Evolutionary conservation across 2,888 invertebrate species (phyloP).

Genomic region (Scaptomyza reducta): DNA sequence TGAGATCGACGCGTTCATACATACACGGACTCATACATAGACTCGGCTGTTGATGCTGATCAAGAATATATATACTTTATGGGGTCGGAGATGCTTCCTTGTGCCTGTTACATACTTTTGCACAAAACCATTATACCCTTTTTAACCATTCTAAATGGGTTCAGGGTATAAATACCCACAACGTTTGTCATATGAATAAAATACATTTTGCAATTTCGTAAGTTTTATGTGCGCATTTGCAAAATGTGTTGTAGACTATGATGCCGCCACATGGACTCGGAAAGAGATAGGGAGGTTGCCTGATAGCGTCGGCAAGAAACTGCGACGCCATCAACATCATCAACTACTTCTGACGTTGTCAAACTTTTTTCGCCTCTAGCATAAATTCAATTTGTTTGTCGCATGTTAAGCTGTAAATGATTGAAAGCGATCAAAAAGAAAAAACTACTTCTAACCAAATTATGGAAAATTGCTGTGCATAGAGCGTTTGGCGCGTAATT

Average conservation of each 20-base stretch:
- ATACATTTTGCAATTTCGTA: slow-evolving; percentile 74
- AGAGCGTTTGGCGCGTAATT: slow-evolving; percentile 31
- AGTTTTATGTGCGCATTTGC: slow-evolving; percentile 75
- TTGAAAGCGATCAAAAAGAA: slow-evolving; percentile 18
- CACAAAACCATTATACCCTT: no score
- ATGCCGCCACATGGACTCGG: slow-evolving; percentile 10
- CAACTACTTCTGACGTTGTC: slow-evolving; percentile 51
- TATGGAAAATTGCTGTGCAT: slow-evolving; percentile 42
- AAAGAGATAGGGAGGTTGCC: slow-evolving; percentile 6
- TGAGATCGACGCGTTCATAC: no score
- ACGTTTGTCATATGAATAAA: slow-evolving; percentile 43
- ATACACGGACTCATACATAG: no score
- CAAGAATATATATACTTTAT: no score
- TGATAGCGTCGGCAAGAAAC: slow-evolving; percentile 13
- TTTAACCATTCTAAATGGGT: no score
- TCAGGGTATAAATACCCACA: no score
- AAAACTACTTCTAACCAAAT: slow-evolving; percentile 37
- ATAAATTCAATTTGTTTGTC: slow-evolving; percentile 57
- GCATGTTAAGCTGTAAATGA: not conserved
- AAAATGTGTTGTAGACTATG: slow-evolving; percentile 7
- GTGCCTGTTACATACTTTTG: no score
- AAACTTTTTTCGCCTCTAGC: slow-evolving; percentile 28
- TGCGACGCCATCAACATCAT: slow-evolving; percentile 37
- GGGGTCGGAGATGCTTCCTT: no score
- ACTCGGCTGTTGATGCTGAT: no score